Conservation (phyloP, 1,140 invertebrate genomes). For the Trichogramma pretiosum region DNA sequence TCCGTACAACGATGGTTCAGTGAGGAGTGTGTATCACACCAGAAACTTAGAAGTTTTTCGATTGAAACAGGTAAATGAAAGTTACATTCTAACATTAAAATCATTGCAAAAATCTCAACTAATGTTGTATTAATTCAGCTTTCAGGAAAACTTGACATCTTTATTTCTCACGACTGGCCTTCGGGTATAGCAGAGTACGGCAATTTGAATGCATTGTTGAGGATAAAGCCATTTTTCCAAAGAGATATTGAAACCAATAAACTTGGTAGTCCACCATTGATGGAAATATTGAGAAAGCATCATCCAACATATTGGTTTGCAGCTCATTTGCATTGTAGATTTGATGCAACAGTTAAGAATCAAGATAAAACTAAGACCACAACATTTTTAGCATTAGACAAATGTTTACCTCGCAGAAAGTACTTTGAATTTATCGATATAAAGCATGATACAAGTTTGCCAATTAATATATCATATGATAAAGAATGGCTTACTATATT, state of each 20-base stretch:
- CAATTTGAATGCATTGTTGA: constrained; percentile 65
- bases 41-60: constrained; percentile 84
- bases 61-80: constrained; percentile 56
- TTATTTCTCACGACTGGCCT: constrained; percentile 97
- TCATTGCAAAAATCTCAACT: not conserved
- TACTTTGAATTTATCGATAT: constrained; percentile 73
- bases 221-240: constrained; percentile 70
- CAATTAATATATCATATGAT: constrained; percentile 69
- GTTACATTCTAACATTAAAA: not conserved
- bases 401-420: constrained; percentile 80
- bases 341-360: constrained; percentile 70
- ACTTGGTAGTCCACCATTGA: constrained; percentile 76
- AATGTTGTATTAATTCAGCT: constrained; percentile 47
- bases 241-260: constrained; percentile 72
- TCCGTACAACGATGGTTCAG: constrained; percentile 71
- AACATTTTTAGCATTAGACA: constrained; percentile 92
- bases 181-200: constrained; percentile 80
- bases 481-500: constrained; percentile 90
- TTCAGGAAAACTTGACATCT: constrained; percentile 70
- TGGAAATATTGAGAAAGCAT: constrained; percentile 68
- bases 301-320: constrained; percentile 93
- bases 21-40: constrained; percentile 87
- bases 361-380: constrained; percentile 48
- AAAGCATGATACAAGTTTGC: constrained; percentile 46
- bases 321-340: constrained; percentile 95